Percentiles rank a stretch among this genome's conserved stretches.
These are phyloP conservation scores for Corticium candelabrum DNA, from an alignment of 37 sponge, comb jelly and placozoan species.

Conservation along the genomic window DNA sequence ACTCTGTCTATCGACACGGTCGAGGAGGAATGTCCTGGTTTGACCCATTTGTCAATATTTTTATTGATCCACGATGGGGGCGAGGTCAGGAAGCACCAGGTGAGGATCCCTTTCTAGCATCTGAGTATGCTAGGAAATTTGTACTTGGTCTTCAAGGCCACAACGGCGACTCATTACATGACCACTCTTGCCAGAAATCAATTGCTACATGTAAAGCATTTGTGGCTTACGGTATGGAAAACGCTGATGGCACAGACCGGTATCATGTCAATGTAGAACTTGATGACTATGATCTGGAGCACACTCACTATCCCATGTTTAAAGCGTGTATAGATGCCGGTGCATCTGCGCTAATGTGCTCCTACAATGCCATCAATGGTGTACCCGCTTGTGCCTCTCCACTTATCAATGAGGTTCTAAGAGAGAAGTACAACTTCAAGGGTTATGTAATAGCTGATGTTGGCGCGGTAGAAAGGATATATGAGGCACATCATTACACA, in stretches of 20 bases:
- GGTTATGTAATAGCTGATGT: not conserved
- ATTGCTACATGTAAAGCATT: not conserved
- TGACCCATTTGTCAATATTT: not conserved
- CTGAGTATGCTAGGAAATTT: not conserved
- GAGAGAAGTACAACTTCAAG: not conserved
- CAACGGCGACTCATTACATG: not conserved
- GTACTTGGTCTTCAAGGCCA: not conserved
- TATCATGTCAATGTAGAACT: constrained; percentile 39
- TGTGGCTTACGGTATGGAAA: not conserved
- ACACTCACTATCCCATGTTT: not conserved
- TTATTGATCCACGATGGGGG: constrained; percentile 7
- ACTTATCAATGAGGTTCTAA: not conserved
- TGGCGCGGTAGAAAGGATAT: not conserved
- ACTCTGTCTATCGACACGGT: too few relatives aligned
- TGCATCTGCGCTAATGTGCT: not conserved
- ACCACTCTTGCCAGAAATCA: not conserved
- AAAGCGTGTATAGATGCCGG: not conserved
- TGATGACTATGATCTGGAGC: constrained; percentile 42
- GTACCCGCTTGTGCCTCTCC: not conserved
- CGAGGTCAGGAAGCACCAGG: constrained; percentile 8
- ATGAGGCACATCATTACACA: not conserved
- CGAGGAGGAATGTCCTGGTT: not conserved
- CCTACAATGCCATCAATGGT: constrained; percentile 8
- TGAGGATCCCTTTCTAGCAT: constrained; percentile 1
- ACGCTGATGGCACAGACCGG: not conserved